phyloP scores from a whole-genome alignment of 2,797 vertebrate species.

The Neopelma chrysocephalum region DNA sequence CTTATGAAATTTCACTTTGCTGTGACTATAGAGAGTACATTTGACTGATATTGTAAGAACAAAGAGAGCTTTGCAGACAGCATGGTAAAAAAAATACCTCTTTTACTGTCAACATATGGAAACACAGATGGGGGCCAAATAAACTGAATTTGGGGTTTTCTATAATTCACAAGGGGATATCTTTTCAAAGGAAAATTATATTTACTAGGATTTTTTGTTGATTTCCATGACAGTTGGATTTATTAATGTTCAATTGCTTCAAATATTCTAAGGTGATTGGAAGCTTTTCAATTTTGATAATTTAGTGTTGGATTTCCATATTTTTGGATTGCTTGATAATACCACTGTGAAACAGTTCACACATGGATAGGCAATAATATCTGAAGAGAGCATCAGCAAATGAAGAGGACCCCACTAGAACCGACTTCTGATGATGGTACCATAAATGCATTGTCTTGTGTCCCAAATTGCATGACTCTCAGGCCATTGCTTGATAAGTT shows the following conservation, averaged over 20 bases:
- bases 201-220: neutral
- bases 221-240: neutral
- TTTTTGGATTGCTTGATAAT: neutral
- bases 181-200: neutral
- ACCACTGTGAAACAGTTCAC: neutral
- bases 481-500: neutral
- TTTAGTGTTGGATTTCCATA: neutral
- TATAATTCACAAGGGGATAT: neutral
- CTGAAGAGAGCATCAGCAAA: neutral
- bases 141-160: neutral
- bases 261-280: neutral
- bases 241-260: neutral
- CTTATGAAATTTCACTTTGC: neutral
- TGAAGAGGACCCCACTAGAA: neutral
- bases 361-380: neutral
- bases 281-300: neutral
- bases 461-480: neutral
- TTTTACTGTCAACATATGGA: neutral
- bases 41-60: neutral
- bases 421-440: neutral
- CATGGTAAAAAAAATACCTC: neutral
- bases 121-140: neutral
- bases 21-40: neutral
- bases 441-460: neutral
- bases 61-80: neutral